A percentile compares a stretch with the other conserved stretches of the same genome.
phyloP scores from a whole-genome alignment of 1,140 invertebrate species.

The Archivesica marissinica region DNA sequence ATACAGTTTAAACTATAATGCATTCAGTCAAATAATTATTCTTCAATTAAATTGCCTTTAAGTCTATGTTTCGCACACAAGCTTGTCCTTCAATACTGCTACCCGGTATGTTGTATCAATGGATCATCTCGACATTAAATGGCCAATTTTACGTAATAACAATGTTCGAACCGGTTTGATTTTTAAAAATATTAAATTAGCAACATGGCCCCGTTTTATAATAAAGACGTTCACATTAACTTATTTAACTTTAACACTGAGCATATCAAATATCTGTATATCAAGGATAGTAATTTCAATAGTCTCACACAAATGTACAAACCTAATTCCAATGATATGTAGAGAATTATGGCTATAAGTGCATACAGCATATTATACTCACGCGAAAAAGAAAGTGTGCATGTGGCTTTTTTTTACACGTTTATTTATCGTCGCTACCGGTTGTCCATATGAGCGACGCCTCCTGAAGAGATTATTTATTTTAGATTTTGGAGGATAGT shows the following conservation, averaged over 20 bases:
- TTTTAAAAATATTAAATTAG: constrained; percentile 38
- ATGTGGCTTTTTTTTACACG: background rate
- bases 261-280: background rate
- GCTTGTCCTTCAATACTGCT: background rate
- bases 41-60: no score
- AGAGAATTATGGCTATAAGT: background rate
- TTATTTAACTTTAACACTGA: background rate
- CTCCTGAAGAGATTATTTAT: no score
- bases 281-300: constrained; percentile 9
- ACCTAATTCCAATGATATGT: background rate
- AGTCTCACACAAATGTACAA: background rate
- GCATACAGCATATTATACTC: background rate
- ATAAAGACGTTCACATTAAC: background rate
- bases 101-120: background rate
- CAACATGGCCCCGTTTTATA: background rate
- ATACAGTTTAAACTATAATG: no score
- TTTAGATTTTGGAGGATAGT: no score
- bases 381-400: background rate
- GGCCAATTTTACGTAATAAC: constrained; percentile 3
- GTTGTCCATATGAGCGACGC: background rate
- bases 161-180: constrained; percentile 22
- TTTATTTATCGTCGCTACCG: background rate
- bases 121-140: constrained; percentile 5
- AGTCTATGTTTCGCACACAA: no score
- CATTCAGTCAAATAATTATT: no score